A percentile compares a stretch with the other conserved stretches of the same genome.
Evolutionary conservation across 1,140 invertebrate genomes (phyloP).

Genomic region (Brachionus koreanus): DNA sequence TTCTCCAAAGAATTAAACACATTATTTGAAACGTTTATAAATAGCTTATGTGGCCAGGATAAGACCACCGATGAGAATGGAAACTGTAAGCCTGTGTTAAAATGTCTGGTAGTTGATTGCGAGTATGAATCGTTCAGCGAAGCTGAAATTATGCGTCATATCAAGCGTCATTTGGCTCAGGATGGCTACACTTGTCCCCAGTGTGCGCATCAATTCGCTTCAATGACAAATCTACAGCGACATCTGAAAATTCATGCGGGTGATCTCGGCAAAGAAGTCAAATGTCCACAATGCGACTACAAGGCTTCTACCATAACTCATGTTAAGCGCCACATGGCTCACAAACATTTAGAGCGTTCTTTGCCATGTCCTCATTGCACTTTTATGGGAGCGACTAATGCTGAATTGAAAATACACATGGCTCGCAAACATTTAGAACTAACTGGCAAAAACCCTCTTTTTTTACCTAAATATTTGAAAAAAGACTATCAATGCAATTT

Average conservation of each 20-base stretch:
- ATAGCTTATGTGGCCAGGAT: slow-evolving; percentile 23
- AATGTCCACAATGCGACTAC: slow-evolving; percentile 38
- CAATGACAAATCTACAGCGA: slow-evolving; percentile 35
- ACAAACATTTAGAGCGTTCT: slow-evolving; percentile 44
- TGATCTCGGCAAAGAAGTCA: slow-evolving; percentile 1
- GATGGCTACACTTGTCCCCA: slow-evolving; percentile 32
- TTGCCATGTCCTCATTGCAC: slow-evolving; percentile 43
- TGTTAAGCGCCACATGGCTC: slow-evolving; percentile 44
- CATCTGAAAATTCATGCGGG: slow-evolving; percentile 29
- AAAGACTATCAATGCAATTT: slow-evolving; percentile 44
- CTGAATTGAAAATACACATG: slow-evolving; percentile 45
- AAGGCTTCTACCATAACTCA: slow-evolving; percentile 35
- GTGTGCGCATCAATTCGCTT: slow-evolving; percentile 16
- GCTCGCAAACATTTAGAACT: slow-evolving; percentile 38
- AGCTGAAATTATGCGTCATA: slow-evolving; percentile 37
- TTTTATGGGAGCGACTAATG: slow-evolving; percentile 43
- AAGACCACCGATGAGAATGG: neutral
- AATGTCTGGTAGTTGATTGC: slow-evolving; percentile 41
- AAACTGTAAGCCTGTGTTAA: slow-evolving; percentile 11
- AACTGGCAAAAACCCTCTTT: slow-evolving; percentile 1
- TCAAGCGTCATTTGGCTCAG: slow-evolving; percentile 39
- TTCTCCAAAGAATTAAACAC: slow-evolving; percentile 31
- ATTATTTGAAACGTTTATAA: slow-evolving; percentile 42
- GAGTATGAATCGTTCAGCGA: slow-evolving; percentile 33
- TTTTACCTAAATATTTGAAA: slow-evolving; percentile 38